phyloP scores from a whole-genome alignment of 2,797 vertebrate species.

The Brachyrhaphis roseni region DNA sequence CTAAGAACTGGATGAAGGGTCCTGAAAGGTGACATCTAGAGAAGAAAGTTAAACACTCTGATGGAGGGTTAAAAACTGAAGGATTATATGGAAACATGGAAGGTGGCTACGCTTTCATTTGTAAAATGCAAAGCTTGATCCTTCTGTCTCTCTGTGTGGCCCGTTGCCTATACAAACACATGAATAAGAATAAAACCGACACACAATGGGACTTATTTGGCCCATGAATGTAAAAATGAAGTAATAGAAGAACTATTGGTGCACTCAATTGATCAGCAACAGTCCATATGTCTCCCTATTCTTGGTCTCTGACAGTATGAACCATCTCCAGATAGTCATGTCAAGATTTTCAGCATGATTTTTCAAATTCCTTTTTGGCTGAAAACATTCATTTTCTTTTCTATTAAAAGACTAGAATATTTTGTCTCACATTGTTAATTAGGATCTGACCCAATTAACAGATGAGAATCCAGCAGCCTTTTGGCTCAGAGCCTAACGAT shows the following conservation, averaged over 20 bases:
- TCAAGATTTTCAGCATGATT: not conserved
- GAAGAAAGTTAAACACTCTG: constrained; percentile 83
- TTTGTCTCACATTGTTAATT: constrained; percentile 71
- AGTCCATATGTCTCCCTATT: constrained; percentile 9
- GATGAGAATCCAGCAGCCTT: constrained; percentile 65
- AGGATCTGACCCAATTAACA: constrained; percentile 78
- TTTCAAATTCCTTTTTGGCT: constrained; percentile 8
- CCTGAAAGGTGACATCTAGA: constrained; percentile 65
- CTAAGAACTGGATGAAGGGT: constrained; percentile 66
- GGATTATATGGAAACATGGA: constrained; percentile 79
- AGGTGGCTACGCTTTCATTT: constrained; percentile 80
- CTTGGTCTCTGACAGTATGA: not conserved
- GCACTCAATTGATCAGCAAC: constrained; percentile 29
- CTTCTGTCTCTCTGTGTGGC: constrained; percentile 82
- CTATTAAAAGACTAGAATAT: constrained; percentile 48
- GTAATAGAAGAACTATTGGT: constrained; percentile 43
- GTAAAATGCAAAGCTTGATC: constrained; percentile 59
- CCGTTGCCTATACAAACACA: constrained; percentile 78
- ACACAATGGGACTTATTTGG: constrained; percentile 65
- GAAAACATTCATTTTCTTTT: constrained; percentile 26
- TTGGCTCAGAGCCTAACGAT: constrained; percentile 78
- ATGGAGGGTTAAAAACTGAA: constrained; percentile 77
- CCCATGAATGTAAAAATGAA: constrained; percentile 69
- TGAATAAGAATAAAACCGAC: constrained; percentile 80
- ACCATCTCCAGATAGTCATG: not conserved